phyloP scores from a whole-genome alignment of 1,140 invertebrate species.

The Chymomyza costata region DNA sequence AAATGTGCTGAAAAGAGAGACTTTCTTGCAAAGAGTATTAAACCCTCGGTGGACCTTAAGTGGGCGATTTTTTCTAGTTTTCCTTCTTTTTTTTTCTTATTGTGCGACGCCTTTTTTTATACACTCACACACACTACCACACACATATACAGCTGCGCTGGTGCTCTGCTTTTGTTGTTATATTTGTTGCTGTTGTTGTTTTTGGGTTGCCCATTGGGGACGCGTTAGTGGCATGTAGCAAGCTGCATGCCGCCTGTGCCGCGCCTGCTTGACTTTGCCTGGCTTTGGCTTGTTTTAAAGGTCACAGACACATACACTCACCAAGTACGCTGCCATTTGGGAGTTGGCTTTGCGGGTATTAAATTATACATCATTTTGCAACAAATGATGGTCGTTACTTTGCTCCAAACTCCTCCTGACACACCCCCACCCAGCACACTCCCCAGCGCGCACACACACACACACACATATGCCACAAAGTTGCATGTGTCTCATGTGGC shows the following conservation, averaged over 20 bases:
- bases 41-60: too few species aligned
- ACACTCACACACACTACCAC: slow-evolving; percentile 40
- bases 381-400: slow-evolving; percentile 73
- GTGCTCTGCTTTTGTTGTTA: not conserved
- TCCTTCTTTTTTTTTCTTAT: slow-evolving; percentile 2
- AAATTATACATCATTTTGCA: slow-evolving; percentile 74
- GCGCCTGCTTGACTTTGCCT: slow-evolving; percentile 52
- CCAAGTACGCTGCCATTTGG: slow-evolving; percentile 45
- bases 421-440: not conserved
- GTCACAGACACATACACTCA: slow-evolving; percentile 37
- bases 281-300: slow-evolving; percentile 64
- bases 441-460: too few species aligned
- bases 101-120: slow-evolving; percentile 39
- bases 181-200: slow-evolving; percentile 34
- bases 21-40: too few species aligned
- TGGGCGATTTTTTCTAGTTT: slow-evolving; percentile 17
- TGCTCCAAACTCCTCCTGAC: slow-evolving; percentile 27
- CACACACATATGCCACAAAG: slow-evolving; percentile 1
- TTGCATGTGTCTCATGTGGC: slow-evolving; percentile 32
- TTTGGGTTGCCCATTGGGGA: slow-evolving; percentile 69
- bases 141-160: not conserved
- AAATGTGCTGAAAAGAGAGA: too few species aligned
- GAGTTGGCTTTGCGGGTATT: slow-evolving; percentile 74
- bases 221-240: slow-evolving; percentile 68
- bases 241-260: slow-evolving; percentile 13